These are phyloP conservation scores for Vipera latastei DNA, from an alignment of 2,797 vertebrate genomes.

Conservation along the genomic window DNA sequence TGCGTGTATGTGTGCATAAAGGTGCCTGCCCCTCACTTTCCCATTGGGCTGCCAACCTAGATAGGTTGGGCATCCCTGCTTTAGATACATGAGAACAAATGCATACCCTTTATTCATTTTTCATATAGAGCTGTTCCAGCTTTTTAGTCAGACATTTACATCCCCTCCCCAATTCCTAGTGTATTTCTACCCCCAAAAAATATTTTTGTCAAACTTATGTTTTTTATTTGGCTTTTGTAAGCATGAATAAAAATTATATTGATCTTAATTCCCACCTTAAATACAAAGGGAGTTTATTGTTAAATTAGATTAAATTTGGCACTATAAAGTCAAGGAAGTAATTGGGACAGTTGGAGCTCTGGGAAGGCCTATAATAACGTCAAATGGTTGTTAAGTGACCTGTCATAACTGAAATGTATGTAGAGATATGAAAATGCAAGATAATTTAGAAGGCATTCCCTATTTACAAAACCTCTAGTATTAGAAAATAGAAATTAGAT, in stretches of 20 bases:
- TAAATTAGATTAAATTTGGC: background rate
- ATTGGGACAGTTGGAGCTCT: background rate
- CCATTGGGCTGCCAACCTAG: too few relatives aligned
- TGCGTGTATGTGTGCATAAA: too few relatives aligned
- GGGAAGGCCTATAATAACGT: background rate
- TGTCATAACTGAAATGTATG: background rate
- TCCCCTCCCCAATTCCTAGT: background rate
- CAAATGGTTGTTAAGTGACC: background rate
- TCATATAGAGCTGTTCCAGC: background rate
- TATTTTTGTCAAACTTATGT: background rate
- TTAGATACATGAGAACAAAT: background rate
- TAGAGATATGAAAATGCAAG: background rate
- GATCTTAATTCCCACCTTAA: background rate
- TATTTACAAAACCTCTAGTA: background rate
- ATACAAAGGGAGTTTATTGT: background rate
- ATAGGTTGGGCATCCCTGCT: too few relatives aligned
- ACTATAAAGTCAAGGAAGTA: background rate
- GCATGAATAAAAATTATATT: background rate
- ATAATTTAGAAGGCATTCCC: background rate
- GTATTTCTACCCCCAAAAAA: background rate
- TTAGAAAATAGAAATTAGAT: background rate
- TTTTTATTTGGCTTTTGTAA: background rate
- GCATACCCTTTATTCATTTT: background rate
- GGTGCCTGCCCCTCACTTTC: too few relatives aligned
- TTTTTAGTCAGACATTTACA: background rate